Conservation (phyloP, 2,797 vertebrate species). For the Gallinago solitaria region DNA sequence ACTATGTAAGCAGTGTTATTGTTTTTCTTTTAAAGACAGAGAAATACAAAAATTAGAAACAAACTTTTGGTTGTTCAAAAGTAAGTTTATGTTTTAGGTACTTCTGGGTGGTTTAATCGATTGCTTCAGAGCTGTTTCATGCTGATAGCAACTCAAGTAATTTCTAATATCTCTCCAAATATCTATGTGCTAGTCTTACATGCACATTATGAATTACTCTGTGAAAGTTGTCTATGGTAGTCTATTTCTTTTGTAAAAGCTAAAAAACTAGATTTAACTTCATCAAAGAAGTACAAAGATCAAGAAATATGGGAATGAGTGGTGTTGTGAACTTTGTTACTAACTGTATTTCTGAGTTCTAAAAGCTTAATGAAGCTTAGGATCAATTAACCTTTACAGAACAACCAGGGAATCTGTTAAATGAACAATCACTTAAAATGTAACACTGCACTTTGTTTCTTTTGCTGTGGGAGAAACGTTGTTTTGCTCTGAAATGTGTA, state of each 20-base stretch:
- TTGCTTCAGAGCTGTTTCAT: background rate
- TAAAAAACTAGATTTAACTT: background rate
- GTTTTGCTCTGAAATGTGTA: background rate
- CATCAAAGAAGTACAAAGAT: background rate
- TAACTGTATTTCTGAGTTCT: background rate
- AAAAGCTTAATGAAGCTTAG: background rate
- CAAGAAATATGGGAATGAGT: background rate
- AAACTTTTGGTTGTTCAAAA: background rate
- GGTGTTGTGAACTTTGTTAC: background rate
- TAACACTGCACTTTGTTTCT: background rate
- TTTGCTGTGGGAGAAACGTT: background rate
- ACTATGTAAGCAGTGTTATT: background rate
- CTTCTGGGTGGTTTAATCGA: background rate
- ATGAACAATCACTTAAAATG: background rate
- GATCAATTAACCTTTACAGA: background rate
- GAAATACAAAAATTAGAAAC: background rate
- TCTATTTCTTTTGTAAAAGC: background rate
- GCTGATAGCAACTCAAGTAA: background rate
- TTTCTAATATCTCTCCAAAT: background rate
- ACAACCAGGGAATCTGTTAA: background rate
- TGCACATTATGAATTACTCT: background rate
- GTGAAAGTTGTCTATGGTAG: background rate
- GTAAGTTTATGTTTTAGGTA: background rate
- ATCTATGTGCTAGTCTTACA: background rate
- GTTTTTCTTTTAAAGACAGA: background rate